phyloP scores from a whole-genome alignment of 2,113 vertebrate genomes.

The Brienomyrus brachyistius region DNA sequence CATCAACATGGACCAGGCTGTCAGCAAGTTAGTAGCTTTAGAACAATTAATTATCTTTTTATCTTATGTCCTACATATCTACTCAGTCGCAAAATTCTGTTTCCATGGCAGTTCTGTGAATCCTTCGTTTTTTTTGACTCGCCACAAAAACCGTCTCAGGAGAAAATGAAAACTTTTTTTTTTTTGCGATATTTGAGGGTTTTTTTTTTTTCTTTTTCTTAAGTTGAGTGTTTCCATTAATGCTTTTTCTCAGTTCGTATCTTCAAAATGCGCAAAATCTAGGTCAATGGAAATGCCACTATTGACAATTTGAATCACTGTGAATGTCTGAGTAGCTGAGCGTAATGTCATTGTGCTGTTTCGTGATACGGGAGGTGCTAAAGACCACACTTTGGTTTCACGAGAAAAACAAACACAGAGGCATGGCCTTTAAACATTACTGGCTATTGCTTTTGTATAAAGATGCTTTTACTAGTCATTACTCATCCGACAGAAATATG shows the following conservation, averaged over 20 bases:
- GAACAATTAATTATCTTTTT: neutral
- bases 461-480: neutral
- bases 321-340: neutral
- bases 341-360: neutral
- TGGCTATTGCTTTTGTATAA: neutral
- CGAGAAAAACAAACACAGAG: neutral
- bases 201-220: neutral
- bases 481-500: neutral
- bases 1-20: neutral
- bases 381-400: neutral
- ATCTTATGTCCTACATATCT: neutral
- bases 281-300: neutral
- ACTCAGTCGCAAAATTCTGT: neutral
- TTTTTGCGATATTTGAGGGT: neutral
- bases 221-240: neutral
- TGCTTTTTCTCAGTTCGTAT: neutral
- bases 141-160: neutral
- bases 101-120: neutral
- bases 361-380: neutral
- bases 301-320: neutral
- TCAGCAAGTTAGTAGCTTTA: neutral
- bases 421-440: neutral
- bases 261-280: neutral
- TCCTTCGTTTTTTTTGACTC: neutral
- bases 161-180: neutral